phyloP scores from a whole-genome alignment of 2,113 vertebrate species.

The Indicator maculatus region DNA sequence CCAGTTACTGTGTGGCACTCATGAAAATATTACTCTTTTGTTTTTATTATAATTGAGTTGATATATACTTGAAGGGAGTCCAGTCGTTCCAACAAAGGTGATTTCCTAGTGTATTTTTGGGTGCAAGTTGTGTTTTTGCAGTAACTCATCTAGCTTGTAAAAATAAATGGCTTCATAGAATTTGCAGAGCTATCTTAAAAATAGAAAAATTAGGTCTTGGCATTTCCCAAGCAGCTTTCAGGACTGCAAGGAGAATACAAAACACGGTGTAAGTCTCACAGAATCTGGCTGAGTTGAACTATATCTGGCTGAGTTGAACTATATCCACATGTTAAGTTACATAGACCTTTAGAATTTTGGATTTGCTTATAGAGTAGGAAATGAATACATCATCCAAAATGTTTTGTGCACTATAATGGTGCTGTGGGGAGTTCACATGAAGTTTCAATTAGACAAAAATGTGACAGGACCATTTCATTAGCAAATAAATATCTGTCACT shows the following conservation, averaged over 20 bases:
- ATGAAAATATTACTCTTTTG: background rate
- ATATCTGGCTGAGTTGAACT: background rate
- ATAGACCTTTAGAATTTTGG: background rate
- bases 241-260: background rate
- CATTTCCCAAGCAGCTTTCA: background rate
- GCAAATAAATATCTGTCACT: slow-evolving; percentile 58
- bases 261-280: background rate
- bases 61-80: background rate
- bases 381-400: background rate
- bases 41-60: background rate
- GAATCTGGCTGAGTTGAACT: background rate
- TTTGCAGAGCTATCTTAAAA: background rate
- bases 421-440: slow-evolving; percentile 65
- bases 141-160: background rate
- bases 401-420: background rate
- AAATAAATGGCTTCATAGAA: background rate
- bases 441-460: slow-evolving; percentile 72
- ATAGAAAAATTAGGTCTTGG: background rate
- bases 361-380: slow-evolving; percentile 63
- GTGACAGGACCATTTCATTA: slow-evolving; percentile 71
- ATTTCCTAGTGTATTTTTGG: background rate
- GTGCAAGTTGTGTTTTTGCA: background rate
- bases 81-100: background rate
- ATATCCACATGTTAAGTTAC: background rate
- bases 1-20: background rate